Conservation (phyloP, 2,797 vertebrate genomes). For the Periparus ater region DNA sequence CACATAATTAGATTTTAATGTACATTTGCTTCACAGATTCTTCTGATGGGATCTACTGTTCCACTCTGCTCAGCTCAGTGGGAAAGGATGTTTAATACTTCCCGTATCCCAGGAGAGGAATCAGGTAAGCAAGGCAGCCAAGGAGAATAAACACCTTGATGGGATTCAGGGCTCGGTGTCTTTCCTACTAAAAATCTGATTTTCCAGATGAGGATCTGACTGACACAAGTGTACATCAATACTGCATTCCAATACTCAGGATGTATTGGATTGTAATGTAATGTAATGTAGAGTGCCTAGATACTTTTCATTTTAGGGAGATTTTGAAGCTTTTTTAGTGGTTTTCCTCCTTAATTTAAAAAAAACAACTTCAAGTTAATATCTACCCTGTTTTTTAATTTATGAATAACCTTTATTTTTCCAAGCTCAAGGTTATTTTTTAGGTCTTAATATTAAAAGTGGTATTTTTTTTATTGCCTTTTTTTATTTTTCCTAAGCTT, state of each 20-base stretch:
- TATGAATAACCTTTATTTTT: not conserved
- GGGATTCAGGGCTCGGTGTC: not conserved
- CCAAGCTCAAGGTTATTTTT: not conserved
- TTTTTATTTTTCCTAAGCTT: not conserved
- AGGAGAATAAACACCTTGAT: not conserved
- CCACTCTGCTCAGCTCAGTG: conserved; percentile 98
- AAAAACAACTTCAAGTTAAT: not conserved
- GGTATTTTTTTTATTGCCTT: not conserved
- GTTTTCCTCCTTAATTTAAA: not conserved
- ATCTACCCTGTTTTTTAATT: not conserved
- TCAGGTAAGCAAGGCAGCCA: conserved; percentile 85
- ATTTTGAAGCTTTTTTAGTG: not conserved
- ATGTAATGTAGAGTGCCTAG: not conserved
- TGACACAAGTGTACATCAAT: not conserved
- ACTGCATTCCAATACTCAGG: not conserved
- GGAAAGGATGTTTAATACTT: conserved; percentile 97
- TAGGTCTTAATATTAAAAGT: not conserved
- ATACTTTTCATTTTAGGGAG: not conserved
- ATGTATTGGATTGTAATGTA: not conserved
- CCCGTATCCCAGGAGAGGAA: conserved; percentile 89
- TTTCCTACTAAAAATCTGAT: not conserved
- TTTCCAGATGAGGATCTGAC: not conserved
- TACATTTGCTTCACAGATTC: conserved; percentile 79
- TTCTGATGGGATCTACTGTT: conserved; percentile 90
- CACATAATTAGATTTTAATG: not conserved